phyloP scores from a whole-genome alignment of 1,140 invertebrate species.

The Apis laboriosa region DNA sequence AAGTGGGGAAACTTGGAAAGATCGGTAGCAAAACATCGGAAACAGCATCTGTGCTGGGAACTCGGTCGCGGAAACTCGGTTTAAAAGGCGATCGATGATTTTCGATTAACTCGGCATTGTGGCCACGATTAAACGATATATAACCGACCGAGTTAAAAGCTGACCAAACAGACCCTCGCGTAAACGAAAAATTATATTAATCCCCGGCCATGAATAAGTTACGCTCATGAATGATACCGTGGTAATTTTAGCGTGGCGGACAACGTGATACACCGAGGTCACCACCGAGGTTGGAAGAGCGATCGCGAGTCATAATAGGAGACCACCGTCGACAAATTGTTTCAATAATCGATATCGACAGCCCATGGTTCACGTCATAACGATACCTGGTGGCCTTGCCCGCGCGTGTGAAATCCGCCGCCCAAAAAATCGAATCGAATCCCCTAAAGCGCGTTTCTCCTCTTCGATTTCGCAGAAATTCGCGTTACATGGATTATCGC shows the following conservation, averaged over 20 bases:
- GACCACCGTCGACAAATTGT: slow-evolving; percentile 19
- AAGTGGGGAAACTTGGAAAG: slow-evolving; percentile 33
- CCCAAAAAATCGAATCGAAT: neutral
- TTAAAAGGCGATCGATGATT: slow-evolving; percentile 47
- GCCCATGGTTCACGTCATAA: neutral
- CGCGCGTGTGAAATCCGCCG: neutral
- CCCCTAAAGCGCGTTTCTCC: neutral
- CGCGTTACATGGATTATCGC: neutral
- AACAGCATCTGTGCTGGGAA: slow-evolving; percentile 38
- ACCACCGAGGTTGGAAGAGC: neutral
- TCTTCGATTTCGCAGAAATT: neutral
- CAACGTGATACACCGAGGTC: neutral
- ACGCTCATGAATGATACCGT: slow-evolving; percentile 37
- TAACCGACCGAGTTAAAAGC: neutral
- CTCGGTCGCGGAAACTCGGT: slow-evolving; percentile 25
- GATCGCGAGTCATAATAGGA: slow-evolving; percentile 7
- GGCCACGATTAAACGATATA: neutral
- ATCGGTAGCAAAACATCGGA: slow-evolving; percentile 29
- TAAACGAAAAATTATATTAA: slow-evolving; percentile 38
- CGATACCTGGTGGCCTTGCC: neutral
- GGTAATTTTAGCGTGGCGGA: slow-evolving; percentile 8
- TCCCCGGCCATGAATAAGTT: slow-evolving; percentile 24
- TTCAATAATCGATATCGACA: slow-evolving; percentile 11
- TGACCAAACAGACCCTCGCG: neutral
- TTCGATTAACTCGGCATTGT: slow-evolving; percentile 2